Base-by-base conservation (phyloP, 2,888 invertebrate genomes). In the Oxytorus armatus region DNA sequence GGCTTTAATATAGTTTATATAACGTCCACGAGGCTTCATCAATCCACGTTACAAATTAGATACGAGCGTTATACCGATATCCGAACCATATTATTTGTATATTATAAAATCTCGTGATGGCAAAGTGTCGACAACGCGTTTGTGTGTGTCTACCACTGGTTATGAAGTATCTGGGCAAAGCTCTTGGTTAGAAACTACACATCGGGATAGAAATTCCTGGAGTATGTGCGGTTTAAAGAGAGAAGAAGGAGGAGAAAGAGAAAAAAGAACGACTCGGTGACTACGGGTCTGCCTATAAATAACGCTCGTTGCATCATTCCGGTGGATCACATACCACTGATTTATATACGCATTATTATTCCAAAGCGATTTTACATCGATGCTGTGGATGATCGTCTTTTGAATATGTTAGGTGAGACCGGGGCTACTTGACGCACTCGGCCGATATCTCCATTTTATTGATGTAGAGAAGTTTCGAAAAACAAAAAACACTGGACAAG, bases 291-390 rank as follows among this genome's bases (percentile, higher is more conserved):
- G 65, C 44, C 70, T 75, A 79, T 79, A 79, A 79, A 79, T 79
- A 79, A 79, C 47, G 65, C 63, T 79, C 57, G 68, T 70, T 70
- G 65, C 75, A 70, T 75, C 74, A 57, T 36, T 66, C 39, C 61
- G 39, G 7, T 61, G 53, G 51, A 42, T 57, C 57, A 63, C 65
- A 70, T 70, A 75, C n/a, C 75, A 70, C 70, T 70, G 79, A 79
- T 79, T 79, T 79, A 79, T 79, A 75, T 49, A 75, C 75, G 79
- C 65, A 75, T 79, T 75, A 75, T 75, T 70, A 79, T 79, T 79
- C 79, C 49, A 49, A 59, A 25, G n/a, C 75, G 75, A n/a, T 65
- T 79, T 79, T 75, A 59, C 59, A 44, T 59, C 36, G 53, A 44
- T 47, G 68, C 47, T 25, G 29, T 57, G 61, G 55, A 51, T 57